Evolutionary conservation across 2,888 invertebrate genomes (phyloP), one percentile per base, ranked within the genome.

Genomic region (Lomographa bimaculata): DNA sequence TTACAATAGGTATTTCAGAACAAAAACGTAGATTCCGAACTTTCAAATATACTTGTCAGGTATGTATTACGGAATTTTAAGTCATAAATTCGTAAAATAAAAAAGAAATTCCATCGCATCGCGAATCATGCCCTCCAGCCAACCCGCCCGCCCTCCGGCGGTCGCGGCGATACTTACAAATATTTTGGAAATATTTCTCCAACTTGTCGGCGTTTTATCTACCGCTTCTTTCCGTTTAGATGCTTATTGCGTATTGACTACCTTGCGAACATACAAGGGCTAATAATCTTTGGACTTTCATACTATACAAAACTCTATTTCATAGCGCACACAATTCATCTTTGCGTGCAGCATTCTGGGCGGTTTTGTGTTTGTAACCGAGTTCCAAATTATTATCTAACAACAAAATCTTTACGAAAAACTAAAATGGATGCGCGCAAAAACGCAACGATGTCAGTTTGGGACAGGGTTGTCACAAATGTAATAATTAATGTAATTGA

Each of bases 141-240:
- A 28, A 18, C 36, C 44, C 32, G 54, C 60, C 69, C 70, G 66
- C 72, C 73, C 68, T 64, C 57, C 63, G 76, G 73, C 74, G 69
- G 72, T 60, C 69, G 65, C 71, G 73, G 75, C 67, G 58, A 76
- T 74, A 70, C 80, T 79, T 72, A 87, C 83, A 87, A 89, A 89
- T 89, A 87, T 89, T 89, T 87, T 83, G 83, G 79, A 86, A 89
- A 87, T 87, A 86, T 89, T 87, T 89, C 86, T 84, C 77, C 78
- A 81, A 86, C 84, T 85, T 84, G 84, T 81, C 81, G 79, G 78
- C 74, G 66, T 85, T 86, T 86, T 83, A 87, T 86, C 86, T 79
- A 78, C 85, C 81, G 85, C 84, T 84, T 69, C 84, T 86, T 85
- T 79, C 83, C 83, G 84, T 83, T 87, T 80, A 79, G 77, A 69